Percentiles rank a stretch among this genome's conserved stretches.
phyloP scores from a whole-genome alignment of 1,140 invertebrate genomes.

The Triops longicaudatus region DNA sequence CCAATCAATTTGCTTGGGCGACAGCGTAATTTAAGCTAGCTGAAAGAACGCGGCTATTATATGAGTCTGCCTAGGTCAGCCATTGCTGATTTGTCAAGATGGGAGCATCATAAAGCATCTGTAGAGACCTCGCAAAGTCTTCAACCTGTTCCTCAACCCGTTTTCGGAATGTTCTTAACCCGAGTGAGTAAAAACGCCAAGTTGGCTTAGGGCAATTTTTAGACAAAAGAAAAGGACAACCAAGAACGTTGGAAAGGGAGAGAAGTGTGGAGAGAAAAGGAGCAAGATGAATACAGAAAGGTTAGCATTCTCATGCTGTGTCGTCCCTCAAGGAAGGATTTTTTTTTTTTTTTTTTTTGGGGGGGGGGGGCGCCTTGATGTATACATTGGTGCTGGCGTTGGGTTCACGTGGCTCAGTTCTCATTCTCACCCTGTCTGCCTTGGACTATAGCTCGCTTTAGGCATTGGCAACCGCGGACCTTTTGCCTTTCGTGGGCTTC shows the following conservation, averaged over 20 bases:
- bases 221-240: not conserved
- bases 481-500: constrained; percentile 6
- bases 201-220: not conserved
- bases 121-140: not conserved
- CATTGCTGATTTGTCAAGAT: not conserved
- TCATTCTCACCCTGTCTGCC: constrained; percentile 1
- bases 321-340: not conserved
- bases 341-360: too few relatives aligned
- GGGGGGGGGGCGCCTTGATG: not conserved
- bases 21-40: not conserved
- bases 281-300: not conserved
- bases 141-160: not conserved
- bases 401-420: constrained; percentile 1
- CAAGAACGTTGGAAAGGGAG: not conserved
- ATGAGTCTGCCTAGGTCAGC: not conserved
- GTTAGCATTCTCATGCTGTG: not conserved
- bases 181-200: not conserved
- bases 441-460: not conserved
- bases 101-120: not conserved
- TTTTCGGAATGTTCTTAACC: not conserved
- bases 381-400: not conserved
- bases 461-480: not conserved
- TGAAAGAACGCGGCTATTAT: not conserved
- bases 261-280: not conserved
- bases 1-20: not conserved